These are phyloP conservation scores for Phaonia tiefii DNA, from an alignment of 2,888 invertebrate genomes.

Conservation along the genomic window DNA sequence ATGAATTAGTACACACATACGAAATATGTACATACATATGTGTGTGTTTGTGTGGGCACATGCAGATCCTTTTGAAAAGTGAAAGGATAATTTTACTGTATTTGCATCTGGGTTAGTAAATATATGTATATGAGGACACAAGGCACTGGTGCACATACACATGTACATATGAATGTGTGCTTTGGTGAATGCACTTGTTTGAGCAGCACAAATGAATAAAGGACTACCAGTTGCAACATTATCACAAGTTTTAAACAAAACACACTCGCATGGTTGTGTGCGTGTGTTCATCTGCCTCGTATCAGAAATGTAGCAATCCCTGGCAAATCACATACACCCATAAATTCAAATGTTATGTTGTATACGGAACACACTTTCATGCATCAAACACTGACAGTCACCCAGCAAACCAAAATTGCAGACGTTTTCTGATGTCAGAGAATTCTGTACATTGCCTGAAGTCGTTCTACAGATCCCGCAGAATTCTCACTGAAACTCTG, in stretches of 20 bases:
- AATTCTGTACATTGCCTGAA: too few relatives aligned
- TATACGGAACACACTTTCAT: too few relatives aligned
- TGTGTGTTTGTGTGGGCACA: too few relatives aligned
- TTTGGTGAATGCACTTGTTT: background rate
- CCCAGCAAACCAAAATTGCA: too few relatives aligned
- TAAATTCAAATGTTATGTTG: background rate
- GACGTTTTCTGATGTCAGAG: too few relatives aligned
- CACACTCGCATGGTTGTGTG: too few relatives aligned
- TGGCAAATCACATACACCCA: background rate
- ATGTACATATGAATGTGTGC: background rate
- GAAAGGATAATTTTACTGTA: constrained; percentile 19
- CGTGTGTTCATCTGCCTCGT: too few relatives aligned
- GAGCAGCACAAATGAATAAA: constrained; percentile 25
- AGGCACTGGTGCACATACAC: background rate
- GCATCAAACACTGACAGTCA: too few relatives aligned
- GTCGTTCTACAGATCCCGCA: too few relatives aligned
- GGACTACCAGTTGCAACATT: constrained; percentile 25
- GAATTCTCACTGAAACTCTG: too few relatives aligned
- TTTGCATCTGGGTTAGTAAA: background rate
- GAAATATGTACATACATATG: background rate
- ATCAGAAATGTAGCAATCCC: too few relatives aligned
- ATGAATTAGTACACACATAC: constrained; percentile 37
- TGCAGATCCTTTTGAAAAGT: too few relatives aligned
- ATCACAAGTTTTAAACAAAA: constrained; percentile 35
- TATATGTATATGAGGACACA: background rate